phyloP scores from a whole-genome alignment of 2,113 vertebrate species.

The Brachypteracias leptosomus region DNA sequence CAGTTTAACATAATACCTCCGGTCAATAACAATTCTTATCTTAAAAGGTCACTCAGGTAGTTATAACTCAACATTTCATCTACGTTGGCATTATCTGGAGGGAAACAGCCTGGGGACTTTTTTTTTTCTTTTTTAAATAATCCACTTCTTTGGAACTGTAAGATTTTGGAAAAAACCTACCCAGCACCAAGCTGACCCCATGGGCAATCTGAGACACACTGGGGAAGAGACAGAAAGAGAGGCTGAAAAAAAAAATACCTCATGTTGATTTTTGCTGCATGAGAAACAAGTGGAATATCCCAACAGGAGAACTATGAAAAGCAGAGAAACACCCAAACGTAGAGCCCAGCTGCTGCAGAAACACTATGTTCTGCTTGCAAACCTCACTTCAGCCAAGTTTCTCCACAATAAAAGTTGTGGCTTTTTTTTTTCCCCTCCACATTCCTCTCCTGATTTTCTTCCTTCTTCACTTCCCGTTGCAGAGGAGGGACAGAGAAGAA shows the following conservation, averaged over 20 bases:
- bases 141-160: not conserved
- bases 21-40: conserved; percentile 55
- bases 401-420: not conserved
- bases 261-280: not conserved
- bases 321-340: not conserved
- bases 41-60: conserved; percentile 57
- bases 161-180: not conserved
- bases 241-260: not conserved
- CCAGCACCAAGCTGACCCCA: not conserved
- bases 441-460: not conserved
- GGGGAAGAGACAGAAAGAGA: not conserved
- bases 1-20: conserved; percentile 38
- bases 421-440: not conserved
- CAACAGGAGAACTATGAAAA: not conserved
- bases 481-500: not conserved
- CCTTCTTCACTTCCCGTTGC: not conserved
- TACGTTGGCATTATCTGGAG: not conserved
- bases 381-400: not conserved
- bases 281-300: not conserved
- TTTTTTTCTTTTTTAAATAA: not conserved
- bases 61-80: conserved; percentile 22
- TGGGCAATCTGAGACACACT: not conserved
- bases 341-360: not conserved
- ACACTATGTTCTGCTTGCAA: not conserved
- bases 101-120: conserved; percentile 41